Percentiles rank a stretch among this genome's conserved stretches.
These are phyloP conservation scores for Iguana delicatissima DNA, from an alignment of 2,797 vertebrate genomes.

Conservation along the genomic window DNA sequence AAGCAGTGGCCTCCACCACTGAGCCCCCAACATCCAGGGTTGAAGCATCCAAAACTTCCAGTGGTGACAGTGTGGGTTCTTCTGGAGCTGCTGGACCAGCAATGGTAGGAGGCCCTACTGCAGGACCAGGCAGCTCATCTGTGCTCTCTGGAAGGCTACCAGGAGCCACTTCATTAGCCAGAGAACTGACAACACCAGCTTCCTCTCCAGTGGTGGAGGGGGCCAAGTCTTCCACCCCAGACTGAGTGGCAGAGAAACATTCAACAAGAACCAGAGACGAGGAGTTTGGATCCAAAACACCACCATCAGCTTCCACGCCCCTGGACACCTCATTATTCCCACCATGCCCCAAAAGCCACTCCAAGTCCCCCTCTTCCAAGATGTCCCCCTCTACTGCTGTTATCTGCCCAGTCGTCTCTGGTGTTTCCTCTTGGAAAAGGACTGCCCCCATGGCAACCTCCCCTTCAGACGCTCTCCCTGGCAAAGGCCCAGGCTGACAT, in stretches of 20 bases:
- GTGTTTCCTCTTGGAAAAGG: accelerated
- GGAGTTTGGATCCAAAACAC: background rate
- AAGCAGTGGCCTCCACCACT: accelerated
- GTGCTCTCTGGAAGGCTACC: background rate
- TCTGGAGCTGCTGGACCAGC: background rate
- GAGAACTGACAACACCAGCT: background rate
- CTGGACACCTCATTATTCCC: background rate
- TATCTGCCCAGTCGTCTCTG: background rate
- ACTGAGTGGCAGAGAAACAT: background rate
- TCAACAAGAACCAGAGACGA: background rate
- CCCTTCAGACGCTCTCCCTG: background rate
- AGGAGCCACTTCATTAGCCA: background rate
- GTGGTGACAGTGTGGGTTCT: background rate
- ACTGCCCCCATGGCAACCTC: background rate
- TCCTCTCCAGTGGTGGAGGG: background rate
- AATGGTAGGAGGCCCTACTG: background rate
- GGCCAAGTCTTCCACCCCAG: background rate
- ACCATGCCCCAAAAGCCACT: slow-evolving; percentile 31
- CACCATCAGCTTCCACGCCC: background rate
- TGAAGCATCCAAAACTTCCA: too few species aligned
- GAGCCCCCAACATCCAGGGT: accelerated
- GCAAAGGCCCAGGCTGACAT: slow-evolving; percentile 18
- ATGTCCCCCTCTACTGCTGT: background rate
- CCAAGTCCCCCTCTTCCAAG: slow-evolving; percentile 56
- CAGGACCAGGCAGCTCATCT: background rate